Evolutionary conservation across 2,113 vertebrate species (phyloP).

Genomic region (Petrocephalus microphthalmus): DNA sequence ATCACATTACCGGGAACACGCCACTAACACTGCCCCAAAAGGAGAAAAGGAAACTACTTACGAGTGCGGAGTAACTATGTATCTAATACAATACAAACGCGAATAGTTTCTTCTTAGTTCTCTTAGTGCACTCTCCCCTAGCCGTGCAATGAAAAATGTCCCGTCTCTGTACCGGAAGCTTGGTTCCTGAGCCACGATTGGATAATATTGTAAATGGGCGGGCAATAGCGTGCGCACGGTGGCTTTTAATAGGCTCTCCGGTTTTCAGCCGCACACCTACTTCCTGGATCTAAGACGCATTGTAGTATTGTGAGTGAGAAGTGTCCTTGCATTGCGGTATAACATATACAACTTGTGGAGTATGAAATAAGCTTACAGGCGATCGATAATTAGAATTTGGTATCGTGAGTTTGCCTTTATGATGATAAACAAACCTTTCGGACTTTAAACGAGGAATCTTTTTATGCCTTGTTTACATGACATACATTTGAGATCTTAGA

Average conservation of each 20-base stretch:
- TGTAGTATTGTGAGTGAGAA: background rate
- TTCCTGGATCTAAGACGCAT: constrained; percentile 12
- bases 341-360: background rate
- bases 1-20: background rate
- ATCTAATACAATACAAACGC: background rate
- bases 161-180: constrained; percentile 61
- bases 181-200: constrained; percentile 38
- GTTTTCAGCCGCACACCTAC: background rate
- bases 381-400: background rate
- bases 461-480: background rate
- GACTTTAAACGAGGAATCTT: background rate
- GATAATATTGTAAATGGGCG: constrained; percentile 23
- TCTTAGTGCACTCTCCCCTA: constrained; percentile 30
- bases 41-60: background rate
- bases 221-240: fast-evolving
- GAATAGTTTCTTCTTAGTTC: background rate
- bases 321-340: background rate
- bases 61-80: background rate
- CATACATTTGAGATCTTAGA: background rate
- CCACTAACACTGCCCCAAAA: background rate
- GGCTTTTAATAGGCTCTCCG: constrained; percentile 38
- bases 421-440: background rate
- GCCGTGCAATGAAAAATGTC: constrained; percentile 58
- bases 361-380: no score
- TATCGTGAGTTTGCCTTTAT: background rate